Evolutionary conservation across 2,888 invertebrate genomes (phyloP).

Genomic region (Acleris emargana): DNA sequence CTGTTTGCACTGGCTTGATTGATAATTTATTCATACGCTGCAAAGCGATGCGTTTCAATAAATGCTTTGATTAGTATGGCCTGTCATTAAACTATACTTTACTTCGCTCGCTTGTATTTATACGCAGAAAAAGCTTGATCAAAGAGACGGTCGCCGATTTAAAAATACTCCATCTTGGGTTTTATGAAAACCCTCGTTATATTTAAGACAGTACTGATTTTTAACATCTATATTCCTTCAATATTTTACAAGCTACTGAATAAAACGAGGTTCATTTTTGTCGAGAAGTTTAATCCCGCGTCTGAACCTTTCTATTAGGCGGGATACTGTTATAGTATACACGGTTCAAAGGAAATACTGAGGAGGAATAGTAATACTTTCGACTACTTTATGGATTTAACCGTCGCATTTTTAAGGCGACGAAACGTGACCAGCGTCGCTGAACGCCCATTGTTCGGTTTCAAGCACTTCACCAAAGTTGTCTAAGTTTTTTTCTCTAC

Average conservation of each 20-base stretch:
- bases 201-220: too few relatives aligned
- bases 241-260: constrained; percentile 26
- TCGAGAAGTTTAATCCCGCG: constrained; percentile 34
- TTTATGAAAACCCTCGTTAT: too few relatives aligned
- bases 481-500: constrained; percentile 58
- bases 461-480: constrained; percentile 62
- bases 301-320: constrained; percentile 36
- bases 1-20: constrained; percentile 45
- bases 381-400: constrained; percentile 79
- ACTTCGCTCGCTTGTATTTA: background rate
- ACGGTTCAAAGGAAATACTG: constrained; percentile 69
- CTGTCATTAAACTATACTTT: background rate
- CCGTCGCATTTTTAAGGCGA: constrained; percentile 80
- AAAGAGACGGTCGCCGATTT: too few relatives aligned
- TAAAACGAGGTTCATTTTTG: constrained; percentile 32
- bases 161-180: too few relatives aligned
- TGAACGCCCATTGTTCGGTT: constrained; percentile 72
- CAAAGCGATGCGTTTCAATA: constrained; percentile 36
- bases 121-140: background rate
- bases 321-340: constrained; percentile 66
- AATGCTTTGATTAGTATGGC: constrained; percentile 3
- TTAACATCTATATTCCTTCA: constrained; percentile 1
- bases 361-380: constrained; percentile 76
- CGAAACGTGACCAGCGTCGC: constrained; percentile 74
- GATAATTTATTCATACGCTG: constrained; percentile 44